These are phyloP conservation scores for Mythimna pallens DNA, from an alignment of 2,888 invertebrate species.

Conservation along the genomic window DNA sequence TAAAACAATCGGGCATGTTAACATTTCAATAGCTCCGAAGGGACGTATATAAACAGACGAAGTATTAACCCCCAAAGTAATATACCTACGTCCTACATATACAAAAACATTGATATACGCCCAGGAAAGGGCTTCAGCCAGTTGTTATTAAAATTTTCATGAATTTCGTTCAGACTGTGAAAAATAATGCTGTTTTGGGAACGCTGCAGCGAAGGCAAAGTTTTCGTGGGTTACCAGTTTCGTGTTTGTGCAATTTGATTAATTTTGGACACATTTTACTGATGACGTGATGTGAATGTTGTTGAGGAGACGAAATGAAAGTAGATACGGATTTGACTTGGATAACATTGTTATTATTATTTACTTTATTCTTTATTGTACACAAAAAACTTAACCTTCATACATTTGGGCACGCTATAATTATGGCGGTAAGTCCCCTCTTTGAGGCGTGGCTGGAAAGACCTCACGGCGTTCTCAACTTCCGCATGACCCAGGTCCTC, in stretches of 20 bases:
- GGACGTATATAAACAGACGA: slow-evolving; percentile 32
- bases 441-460: too few relatives aligned
- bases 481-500: too few relatives aligned
- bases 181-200: slow-evolving; percentile 51
- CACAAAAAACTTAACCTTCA: too few relatives aligned
- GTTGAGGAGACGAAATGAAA: not conserved
- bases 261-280: slow-evolving; percentile 42
- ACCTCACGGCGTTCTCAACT: too few relatives aligned
- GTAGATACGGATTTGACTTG: too few relatives aligned
- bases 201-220: slow-evolving; percentile 42
- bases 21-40: slow-evolving; percentile 31
- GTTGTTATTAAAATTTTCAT: slow-evolving; percentile 60
- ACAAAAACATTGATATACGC: slow-evolving; percentile 1
- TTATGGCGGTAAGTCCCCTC: too few relatives aligned
- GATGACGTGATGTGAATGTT: not conserved
- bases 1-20: slow-evolving; percentile 39
- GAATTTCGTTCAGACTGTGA: slow-evolving; percentile 51
- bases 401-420: too few relatives aligned
- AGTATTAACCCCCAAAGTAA: slow-evolving; percentile 40
- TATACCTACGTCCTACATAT: not conserved
- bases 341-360: too few relatives aligned
- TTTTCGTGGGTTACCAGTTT: slow-evolving; percentile 31
- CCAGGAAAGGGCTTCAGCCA: slow-evolving; percentile 6
- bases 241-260: slow-evolving; percentile 30
- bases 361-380: too few relatives aligned